Evolutionary conservation across 1,140 invertebrate genomes (phyloP).

Genomic region (Leptestheria dahalacensis): DNA sequence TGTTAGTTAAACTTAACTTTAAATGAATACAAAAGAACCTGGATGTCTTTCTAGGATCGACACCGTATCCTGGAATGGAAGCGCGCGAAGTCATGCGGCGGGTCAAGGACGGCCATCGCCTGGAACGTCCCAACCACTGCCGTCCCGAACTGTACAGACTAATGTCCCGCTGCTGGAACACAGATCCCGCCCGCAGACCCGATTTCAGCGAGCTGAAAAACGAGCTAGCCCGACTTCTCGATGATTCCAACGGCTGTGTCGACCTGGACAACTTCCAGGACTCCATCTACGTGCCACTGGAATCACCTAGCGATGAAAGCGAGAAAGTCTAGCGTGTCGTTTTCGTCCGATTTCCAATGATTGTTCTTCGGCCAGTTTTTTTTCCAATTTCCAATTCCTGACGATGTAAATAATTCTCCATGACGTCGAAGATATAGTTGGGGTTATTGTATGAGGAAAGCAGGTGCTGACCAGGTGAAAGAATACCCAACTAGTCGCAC

Average conservation of each 20-base stretch:
- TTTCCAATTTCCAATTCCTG: too few relatives aligned
- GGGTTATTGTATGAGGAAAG: too few relatives aligned
- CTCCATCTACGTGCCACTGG: conserved; percentile 22
- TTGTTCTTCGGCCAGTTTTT: too few relatives aligned
- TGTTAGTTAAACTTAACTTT: too few relatives aligned
- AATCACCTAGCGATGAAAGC: conserved; percentile 22
- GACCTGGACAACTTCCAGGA: conserved; percentile 59
- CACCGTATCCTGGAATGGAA: conserved; percentile 62
- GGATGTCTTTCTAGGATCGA: too few relatives aligned
- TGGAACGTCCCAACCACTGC: conserved; percentile 58
- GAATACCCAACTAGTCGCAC: too few relatives aligned
- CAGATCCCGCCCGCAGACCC: conserved; percentile 53
- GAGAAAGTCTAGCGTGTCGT: conserved; percentile 20
- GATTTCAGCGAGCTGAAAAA: conserved; percentile 49
- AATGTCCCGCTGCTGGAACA: conserved; percentile 57
- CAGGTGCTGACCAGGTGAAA: too few relatives aligned
- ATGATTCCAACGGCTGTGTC: conserved; percentile 56
- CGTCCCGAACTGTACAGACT: conserved; percentile 54
- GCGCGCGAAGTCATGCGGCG: conserved; percentile 58
- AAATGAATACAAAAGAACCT: too few relatives aligned
- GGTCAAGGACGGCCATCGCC: conserved; percentile 54
- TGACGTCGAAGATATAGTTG: too few relatives aligned
- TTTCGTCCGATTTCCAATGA: too few relatives aligned
- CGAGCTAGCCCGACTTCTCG: conserved; percentile 48
- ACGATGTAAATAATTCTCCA: too few relatives aligned